These are phyloP conservation scores for Drosophila burlai DNA, from an alignment of 1,140 invertebrate genomes.

Conservation along the genomic window DNA sequence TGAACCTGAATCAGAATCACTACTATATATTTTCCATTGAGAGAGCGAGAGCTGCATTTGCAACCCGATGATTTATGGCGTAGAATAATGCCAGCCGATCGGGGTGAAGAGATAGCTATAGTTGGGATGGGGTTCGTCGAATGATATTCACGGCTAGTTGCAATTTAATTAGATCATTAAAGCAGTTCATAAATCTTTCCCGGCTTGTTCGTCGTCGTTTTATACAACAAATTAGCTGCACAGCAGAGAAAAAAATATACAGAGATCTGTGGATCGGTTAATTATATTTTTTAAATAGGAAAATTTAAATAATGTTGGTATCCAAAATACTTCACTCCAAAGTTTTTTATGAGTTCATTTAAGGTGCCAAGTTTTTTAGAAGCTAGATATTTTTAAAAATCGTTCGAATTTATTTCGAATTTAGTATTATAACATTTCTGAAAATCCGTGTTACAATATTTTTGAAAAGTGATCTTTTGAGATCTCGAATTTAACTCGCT, in stretches of 20 bases:
- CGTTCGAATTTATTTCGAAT: background rate
- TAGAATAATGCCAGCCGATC: conserved; percentile 24
- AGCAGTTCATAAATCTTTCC: conserved; percentile 73
- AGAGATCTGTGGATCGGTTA: background rate
- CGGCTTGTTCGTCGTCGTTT: conserved; percentile 46
- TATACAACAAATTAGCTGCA: conserved; percentile 71
- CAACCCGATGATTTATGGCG: conserved; percentile 35
- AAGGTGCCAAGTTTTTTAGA: no score
- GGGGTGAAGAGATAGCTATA: conserved; percentile 5
- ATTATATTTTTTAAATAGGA: background rate
- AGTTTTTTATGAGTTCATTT: no score
- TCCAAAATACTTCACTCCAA: no score
- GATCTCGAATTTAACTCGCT: conserved; percentile 44
- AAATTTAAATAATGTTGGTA: no score
- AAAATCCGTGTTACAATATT: no score
- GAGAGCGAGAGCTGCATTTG: conserved; percentile 18
- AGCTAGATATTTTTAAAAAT: no score
- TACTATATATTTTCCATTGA: conserved; percentile 17
- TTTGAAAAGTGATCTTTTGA: background rate
- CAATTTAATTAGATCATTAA: conserved; percentile 80
- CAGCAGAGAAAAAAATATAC: background rate
- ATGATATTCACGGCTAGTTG: conserved; percentile 78
- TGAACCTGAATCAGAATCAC: conserved; percentile 25
- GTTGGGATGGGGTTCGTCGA: conserved; percentile 33
- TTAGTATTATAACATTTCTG: background rate